Evolutionary conservation across 2,113 vertebrate genomes (phyloP).

Genomic region (Sinocyclocheilus grahami): DNA sequence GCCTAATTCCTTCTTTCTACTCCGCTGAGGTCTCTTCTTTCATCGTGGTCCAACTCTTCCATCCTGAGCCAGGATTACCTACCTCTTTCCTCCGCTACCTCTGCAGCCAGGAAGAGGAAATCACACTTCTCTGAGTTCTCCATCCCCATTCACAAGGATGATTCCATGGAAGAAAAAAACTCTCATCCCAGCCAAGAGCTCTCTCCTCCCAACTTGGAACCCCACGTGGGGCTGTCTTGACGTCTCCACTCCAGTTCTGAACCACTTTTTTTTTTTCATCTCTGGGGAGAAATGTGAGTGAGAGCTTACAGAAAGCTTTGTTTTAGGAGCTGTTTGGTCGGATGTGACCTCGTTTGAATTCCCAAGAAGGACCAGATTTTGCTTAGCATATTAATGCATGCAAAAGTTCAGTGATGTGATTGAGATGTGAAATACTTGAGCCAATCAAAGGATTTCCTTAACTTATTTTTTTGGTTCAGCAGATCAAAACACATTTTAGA

Average conservation of each 20-base stretch:
- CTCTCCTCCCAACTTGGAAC: not conserved
- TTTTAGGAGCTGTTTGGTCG: not conserved
- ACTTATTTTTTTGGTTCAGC: not conserved
- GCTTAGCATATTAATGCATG: not conserved
- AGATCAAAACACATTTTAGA: not conserved
- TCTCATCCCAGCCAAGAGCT: conserved; percentile 8
- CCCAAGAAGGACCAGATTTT: not conserved
- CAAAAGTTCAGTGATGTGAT: not conserved
- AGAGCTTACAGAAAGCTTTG: conserved; percentile 1
- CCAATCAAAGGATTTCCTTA: no score
- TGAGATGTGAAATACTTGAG: not conserved
- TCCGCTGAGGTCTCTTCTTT: conserved; percentile 29
- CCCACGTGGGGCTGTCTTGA: not conserved
- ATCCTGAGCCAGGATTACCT: conserved; percentile 48
- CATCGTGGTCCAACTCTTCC: conserved; percentile 30
- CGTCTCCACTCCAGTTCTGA: not conserved
- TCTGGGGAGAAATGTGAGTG: not conserved
- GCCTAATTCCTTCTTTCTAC: conserved; percentile 33
- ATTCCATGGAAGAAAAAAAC: conserved; percentile 17
- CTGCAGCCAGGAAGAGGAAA: conserved; percentile 25
- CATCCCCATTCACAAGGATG: conserved; percentile 23
- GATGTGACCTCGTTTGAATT: conserved; percentile 7
- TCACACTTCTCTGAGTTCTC: conserved; percentile 41
- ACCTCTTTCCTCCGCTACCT: conserved; percentile 12
- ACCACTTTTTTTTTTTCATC: not conserved